Evolutionary conservation across 2,797 vertebrate genomes (phyloP).

Genomic region (Periparus ater): DNA sequence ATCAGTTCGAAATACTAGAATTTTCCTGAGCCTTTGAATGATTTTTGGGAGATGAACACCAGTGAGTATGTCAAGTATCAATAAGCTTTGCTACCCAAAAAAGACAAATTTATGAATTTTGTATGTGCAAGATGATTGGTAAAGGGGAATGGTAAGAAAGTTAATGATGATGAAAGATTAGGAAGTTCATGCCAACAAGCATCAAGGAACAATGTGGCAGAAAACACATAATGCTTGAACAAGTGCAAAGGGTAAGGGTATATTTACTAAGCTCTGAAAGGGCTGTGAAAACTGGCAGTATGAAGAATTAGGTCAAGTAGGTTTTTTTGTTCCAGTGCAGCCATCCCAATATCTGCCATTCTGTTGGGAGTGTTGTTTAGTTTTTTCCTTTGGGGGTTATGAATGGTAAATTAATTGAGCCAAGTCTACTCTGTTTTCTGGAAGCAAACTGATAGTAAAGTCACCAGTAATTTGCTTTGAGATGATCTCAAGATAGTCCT

Average conservation of each 20-base stretch:
- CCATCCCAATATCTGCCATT: background rate
- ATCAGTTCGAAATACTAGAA: background rate
- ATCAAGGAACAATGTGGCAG: background rate
- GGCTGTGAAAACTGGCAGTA: background rate
- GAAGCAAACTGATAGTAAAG: background rate
- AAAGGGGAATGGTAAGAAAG: background rate
- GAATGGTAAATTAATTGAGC: background rate
- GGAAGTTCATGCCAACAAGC: rapidly evolving
- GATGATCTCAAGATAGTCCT: background rate
- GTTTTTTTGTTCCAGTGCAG: background rate
- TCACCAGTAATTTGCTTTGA: background rate
- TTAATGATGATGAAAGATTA: background rate
- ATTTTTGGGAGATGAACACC: background rate
- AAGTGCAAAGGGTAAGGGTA: background rate
- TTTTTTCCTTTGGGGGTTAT: background rate
- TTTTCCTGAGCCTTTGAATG: background rate
- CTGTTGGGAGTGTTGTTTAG: background rate
- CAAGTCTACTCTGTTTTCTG: background rate
- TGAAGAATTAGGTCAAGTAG: background rate
- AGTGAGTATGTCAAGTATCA: background rate
- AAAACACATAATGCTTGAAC: background rate
- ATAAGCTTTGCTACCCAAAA: background rate
- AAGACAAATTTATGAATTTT: background rate
- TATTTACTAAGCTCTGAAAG: background rate
- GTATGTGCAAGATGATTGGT: background rate